Percentiles rank a stretch among this genome's conserved stretches.
Conservation (phyloP, 1,140 invertebrate species). For the Drosophila mojavensis region DNA sequence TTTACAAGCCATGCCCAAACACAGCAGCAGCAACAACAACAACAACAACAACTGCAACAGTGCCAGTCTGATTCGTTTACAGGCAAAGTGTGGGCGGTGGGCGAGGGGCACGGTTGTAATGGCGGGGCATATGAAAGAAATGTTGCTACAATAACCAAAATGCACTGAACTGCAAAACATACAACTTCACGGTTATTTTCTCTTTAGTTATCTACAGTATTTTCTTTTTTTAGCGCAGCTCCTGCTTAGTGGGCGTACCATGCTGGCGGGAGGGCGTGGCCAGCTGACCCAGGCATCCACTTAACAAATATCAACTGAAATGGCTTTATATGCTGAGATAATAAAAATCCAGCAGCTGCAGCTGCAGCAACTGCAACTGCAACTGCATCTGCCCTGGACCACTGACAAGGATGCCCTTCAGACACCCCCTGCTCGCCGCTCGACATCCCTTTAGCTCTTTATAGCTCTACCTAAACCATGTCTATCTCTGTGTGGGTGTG, state of each 20-base stretch:
- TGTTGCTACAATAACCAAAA: conserved; percentile 56
- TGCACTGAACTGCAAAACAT: conserved; percentile 71
- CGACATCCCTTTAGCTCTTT: not conserved
- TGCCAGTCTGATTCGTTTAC: conserved; percentile 8
- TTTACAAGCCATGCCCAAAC: conserved; percentile 52
- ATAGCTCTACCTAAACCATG: conserved; percentile 5
- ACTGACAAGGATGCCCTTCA: conserved; percentile 8
- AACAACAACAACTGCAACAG: conserved; percentile 36
- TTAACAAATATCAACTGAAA: conserved; percentile 73
- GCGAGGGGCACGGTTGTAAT: not conserved
- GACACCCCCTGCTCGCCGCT: not conserved
- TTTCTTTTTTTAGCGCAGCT: conserved; percentile 8
- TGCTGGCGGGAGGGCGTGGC: conserved; percentile 12
- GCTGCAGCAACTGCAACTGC: conserved; percentile 16
- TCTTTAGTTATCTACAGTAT: conserved; percentile 67
- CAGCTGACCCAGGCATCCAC: conserved; percentile 53
- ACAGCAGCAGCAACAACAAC: conserved; percentile 29
- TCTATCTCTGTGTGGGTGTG: not conserved
- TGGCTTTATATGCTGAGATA: conserved; percentile 69
- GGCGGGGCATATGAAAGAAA: conserved; percentile 44
- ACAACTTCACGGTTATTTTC: conserved; percentile 72
- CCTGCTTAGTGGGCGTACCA: not conserved
- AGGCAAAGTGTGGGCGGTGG: not conserved
- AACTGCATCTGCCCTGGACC: not conserved
- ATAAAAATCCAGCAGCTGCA: conserved; percentile 57